Percentiles rank a stretch among this genome's conserved stretches.
These are phyloP conservation scores for Agonum fuliginosum DNA, from an alignment of 2,888 invertebrate species.

Conservation along the genomic window DNA sequence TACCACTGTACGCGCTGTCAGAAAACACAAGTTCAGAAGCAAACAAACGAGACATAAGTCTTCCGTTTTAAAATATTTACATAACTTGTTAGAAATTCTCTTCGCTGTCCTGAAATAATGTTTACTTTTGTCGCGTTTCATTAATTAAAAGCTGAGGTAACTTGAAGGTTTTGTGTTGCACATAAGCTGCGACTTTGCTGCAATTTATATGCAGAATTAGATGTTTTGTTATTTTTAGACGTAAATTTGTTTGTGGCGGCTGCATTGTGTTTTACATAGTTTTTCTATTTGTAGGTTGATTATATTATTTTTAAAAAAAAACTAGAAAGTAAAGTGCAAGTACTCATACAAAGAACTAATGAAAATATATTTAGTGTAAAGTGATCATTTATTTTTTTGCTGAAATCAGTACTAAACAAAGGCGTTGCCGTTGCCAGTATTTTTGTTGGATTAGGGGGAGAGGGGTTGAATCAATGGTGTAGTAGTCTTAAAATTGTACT, in stretches of 20 bases:
- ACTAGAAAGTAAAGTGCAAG: too few relatives aligned
- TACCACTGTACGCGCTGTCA: background rate
- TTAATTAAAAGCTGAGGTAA: slow-evolving; percentile 13
- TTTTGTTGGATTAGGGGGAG: too few relatives aligned
- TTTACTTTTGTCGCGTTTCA: background rate
- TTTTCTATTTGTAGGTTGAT: too few relatives aligned
- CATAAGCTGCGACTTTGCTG: background rate
- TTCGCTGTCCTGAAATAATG: background rate
- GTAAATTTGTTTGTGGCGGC: background rate
- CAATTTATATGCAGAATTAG: slow-evolving; percentile 7
- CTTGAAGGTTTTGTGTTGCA: background rate
- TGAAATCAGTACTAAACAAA: too few relatives aligned
- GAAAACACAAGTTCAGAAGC: background rate
- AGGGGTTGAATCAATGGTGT: too few relatives aligned
- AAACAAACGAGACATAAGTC: background rate
- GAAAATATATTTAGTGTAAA: too few relatives aligned
- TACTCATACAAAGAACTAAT: too few relatives aligned
- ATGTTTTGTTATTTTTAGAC: background rate
- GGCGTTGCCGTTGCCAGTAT: too few relatives aligned
- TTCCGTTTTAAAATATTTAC: slow-evolving; percentile 9
- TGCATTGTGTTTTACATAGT: too few relatives aligned
- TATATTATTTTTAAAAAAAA: too few relatives aligned
- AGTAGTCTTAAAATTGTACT: too few relatives aligned
- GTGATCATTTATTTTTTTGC: too few relatives aligned
- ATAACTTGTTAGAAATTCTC: slow-evolving; percentile 10